Percentiles rank a stretch among this genome's conserved stretches.
Evolutionary conservation across 1,140 invertebrate genomes (phyloP).

Genomic region (Cotesia chilonis): DNA sequence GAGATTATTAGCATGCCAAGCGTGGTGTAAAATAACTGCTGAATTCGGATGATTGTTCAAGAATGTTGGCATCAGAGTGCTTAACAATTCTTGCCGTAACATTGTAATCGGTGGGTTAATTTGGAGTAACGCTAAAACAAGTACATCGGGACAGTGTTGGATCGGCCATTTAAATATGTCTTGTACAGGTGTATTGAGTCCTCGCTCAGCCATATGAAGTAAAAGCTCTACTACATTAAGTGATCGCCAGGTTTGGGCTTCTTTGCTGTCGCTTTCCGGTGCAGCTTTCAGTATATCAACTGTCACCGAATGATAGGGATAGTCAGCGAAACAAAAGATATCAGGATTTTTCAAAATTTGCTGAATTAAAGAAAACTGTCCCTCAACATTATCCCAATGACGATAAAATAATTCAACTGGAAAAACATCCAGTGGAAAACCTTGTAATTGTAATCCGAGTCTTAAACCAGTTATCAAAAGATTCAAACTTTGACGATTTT

Average conservation of each 20-base stretch:
- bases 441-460: constrained; percentile 79
- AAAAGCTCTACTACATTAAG: constrained; percentile 90
- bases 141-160: constrained; percentile 92
- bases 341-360: constrained; percentile 90
- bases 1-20: constrained; percentile 84
- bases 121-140: constrained; percentile 87
- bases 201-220: constrained; percentile 85
- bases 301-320: constrained; percentile 83
- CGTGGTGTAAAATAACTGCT: constrained; percentile 90
- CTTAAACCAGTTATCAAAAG: constrained; percentile 83
- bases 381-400: constrained; percentile 91
- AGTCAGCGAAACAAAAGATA: constrained; percentile 93
- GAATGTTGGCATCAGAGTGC: constrained; percentile 88
- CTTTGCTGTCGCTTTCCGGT: constrained; percentile 92
- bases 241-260: constrained; percentile 90
- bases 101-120: constrained; percentile 79
- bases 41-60: constrained; percentile 94
- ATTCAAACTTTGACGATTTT: constrained; percentile 84
- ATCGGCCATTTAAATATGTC: constrained; percentile 93
- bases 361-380: constrained; percentile 88
- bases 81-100: constrained; percentile 84
- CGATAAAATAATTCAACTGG: constrained; percentile 90
- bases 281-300: constrained; percentile 91
- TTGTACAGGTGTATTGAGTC: constrained; percentile 81
- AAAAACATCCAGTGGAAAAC: constrained; percentile 78